These are phyloP conservation scores for Heliconius ethilla DNA, from an alignment of 2,888 invertebrate genomes.

Conservation along the genomic window DNA sequence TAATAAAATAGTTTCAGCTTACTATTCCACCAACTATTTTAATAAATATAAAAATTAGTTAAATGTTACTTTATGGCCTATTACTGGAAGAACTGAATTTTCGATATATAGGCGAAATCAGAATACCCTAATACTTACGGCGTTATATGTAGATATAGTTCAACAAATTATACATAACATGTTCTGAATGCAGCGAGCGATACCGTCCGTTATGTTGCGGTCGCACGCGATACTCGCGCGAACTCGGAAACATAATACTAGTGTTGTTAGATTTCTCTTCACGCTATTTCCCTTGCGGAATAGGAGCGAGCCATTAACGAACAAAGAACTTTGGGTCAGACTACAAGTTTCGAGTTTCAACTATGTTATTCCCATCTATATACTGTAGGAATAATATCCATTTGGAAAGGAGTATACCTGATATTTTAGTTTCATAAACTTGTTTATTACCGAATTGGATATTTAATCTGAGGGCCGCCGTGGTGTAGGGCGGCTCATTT, in stretches of 20 bases:
- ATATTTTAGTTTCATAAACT: background rate
- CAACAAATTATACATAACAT: conserved; percentile 13
- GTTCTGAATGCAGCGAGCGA: conserved; percentile 38
- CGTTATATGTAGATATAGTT: background rate
- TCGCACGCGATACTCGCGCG: conserved; percentile 59
- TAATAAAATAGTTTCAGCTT: too few relatives aligned
- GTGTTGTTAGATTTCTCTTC: conserved; percentile 41
- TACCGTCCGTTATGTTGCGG: conserved; percentile 60
- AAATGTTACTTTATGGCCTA: background rate
- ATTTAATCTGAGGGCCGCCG: too few relatives aligned
- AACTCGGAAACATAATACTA: conserved; percentile 48
- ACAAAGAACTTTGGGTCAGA: conserved; percentile 42
- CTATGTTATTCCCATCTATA: conserved; percentile 23
- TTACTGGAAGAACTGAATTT: background rate
- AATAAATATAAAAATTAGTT: background rate
- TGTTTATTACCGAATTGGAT: background rate
- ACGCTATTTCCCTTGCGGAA: conserved; percentile 40
- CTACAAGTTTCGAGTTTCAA: conserved; percentile 39
- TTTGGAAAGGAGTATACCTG: background rate
- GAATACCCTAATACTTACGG: background rate
- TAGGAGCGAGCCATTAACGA: conserved; percentile 40
- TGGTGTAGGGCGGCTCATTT: too few relatives aligned
- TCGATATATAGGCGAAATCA: background rate
- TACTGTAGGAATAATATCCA: background rate
- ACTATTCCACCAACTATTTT: background rate